Conservation (phyloP, 2,797 vertebrate genomes). For the Podarcis lilfordi region DNA sequence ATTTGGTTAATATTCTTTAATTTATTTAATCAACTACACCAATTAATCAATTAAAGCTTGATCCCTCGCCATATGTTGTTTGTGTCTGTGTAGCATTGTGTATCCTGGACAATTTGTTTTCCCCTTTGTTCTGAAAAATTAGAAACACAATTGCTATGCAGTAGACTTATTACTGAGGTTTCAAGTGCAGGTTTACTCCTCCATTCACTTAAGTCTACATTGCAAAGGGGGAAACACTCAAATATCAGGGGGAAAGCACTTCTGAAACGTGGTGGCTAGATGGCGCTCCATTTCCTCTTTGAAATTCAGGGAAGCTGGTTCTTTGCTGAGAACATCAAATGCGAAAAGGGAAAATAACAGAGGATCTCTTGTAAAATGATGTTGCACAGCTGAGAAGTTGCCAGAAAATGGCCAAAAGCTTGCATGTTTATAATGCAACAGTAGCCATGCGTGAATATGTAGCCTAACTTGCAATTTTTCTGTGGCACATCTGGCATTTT, state of each 20-base stretch:
- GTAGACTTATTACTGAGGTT: constrained; percentile 67
- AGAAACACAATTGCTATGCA: constrained; percentile 63
- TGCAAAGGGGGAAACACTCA: constrained; percentile 29
- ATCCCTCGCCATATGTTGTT: constrained; percentile 23
- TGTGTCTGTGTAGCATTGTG: constrained; percentile 42
- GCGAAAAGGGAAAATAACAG: constrained; percentile 52
- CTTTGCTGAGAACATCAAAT: constrained; percentile 24
- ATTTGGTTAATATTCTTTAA: background rate
- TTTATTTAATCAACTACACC: background rate
- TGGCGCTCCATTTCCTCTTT: constrained; percentile 73
- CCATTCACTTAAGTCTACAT: constrained; percentile 62
- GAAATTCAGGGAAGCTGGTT: background rate
- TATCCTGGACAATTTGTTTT: constrained; percentile 50
- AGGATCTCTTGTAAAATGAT: constrained; percentile 7
- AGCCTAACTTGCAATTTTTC: background rate
- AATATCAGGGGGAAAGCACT: constrained; percentile 9
- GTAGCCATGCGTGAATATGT: background rate
- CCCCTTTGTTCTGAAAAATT: constrained; percentile 50
- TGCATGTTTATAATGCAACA: background rate
- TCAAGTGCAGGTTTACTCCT: constrained; percentile 72
- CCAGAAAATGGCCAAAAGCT: background rate
- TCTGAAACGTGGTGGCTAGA: constrained; percentile 68
- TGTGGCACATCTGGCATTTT: background rate
- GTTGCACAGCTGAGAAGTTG: constrained; percentile 6
- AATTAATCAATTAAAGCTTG: background rate